A percentile compares a stretch with the other conserved stretches of the same genome.
Evolutionary conservation across 2,797 vertebrate genomes (phyloP).

Genomic region (Danio aesculapii): DNA sequence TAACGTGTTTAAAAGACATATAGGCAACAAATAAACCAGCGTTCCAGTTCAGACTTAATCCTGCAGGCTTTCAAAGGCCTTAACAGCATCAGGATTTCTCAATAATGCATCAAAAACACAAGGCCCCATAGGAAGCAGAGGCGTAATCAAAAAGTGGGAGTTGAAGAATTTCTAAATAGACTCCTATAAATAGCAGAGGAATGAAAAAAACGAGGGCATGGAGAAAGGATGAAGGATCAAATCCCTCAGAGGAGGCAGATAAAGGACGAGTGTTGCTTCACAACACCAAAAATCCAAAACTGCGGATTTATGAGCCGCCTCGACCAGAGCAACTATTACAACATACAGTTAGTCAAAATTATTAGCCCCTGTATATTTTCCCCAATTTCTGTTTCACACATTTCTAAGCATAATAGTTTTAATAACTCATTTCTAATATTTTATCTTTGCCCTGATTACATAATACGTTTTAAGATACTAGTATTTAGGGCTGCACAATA

Average conservation of each 20-base stretch:
- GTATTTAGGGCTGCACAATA: too few relatives aligned
- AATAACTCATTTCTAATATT: too few relatives aligned
- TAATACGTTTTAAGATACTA: too few relatives aligned
- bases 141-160: slow-evolving; percentile 78
- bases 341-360: too few relatives aligned
- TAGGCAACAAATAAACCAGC: slow-evolving; percentile 2
- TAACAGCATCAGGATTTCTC: slow-evolving; percentile 71
- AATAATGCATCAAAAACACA: slow-evolving; percentile 77
- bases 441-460: too few relatives aligned
- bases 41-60: slow-evolving; percentile 34
- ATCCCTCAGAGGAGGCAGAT: slow-evolving; percentile 65
- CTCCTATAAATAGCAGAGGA: slow-evolving; percentile 79
- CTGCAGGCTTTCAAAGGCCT: slow-evolving; percentile 40
- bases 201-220: slow-evolving; percentile 72
- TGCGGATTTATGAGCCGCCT: background rate
- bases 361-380: too few relatives aligned
- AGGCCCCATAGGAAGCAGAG: slow-evolving; percentile 66
- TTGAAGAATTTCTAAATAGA: slow-evolving; percentile 80
- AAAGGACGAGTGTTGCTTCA: slow-evolving; percentile 57
- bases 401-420: too few relatives aligned
- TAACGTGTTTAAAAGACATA: slow-evolving; percentile 28
- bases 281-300: slow-evolving; percentile 33
- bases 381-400: too few relatives aligned
- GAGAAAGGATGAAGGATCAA: slow-evolving; percentile 79
- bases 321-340: background rate